phyloP scores from a whole-genome alignment of 92 coral and sea anemone species.

The Virgularia gustaviana region DNA sequence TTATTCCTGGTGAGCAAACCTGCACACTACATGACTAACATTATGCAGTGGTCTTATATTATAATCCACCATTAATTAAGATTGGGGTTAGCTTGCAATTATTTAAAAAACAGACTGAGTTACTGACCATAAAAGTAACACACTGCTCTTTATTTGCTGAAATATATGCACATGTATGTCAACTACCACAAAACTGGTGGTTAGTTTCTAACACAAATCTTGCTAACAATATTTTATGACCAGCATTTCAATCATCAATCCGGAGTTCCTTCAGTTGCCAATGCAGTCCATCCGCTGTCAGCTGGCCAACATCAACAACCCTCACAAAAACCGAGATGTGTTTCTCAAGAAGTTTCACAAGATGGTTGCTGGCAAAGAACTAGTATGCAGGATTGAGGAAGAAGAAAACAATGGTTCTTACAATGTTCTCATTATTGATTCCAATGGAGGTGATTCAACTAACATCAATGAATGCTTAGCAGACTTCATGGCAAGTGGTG shows the following conservation, averaged over 20 bases:
- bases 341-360: constrained; percentile 60
- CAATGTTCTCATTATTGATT: constrained; percentile 59
- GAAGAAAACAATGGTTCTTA: constrained; percentile 52
- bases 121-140: too few species aligned
- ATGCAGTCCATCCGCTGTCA: constrained; percentile 73
- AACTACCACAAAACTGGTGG: not conserved
- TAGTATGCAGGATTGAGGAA: constrained; percentile 75
- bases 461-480: constrained; percentile 62
- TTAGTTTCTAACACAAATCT: too few species aligned
- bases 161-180: not conserved
- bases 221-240: constrained; percentile 10
- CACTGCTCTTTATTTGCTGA: too few species aligned
- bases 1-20: not conserved
- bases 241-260: constrained; percentile 56
- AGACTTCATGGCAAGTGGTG: constrained; percentile 26
- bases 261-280: constrained; percentile 71
- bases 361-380: constrained; percentile 71
- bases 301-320: constrained; percentile 40
- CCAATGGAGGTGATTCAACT: constrained; percentile 63
- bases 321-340: constrained; percentile 11
- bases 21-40: not conserved
- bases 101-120: too few species aligned
- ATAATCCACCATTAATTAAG: not conserved
- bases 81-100: too few species aligned
- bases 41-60: not conserved